These are phyloP conservation scores for Protaetia brevitarsis DNA, from an alignment of 1,140 invertebrate species.

Conservation along the genomic window DNA sequence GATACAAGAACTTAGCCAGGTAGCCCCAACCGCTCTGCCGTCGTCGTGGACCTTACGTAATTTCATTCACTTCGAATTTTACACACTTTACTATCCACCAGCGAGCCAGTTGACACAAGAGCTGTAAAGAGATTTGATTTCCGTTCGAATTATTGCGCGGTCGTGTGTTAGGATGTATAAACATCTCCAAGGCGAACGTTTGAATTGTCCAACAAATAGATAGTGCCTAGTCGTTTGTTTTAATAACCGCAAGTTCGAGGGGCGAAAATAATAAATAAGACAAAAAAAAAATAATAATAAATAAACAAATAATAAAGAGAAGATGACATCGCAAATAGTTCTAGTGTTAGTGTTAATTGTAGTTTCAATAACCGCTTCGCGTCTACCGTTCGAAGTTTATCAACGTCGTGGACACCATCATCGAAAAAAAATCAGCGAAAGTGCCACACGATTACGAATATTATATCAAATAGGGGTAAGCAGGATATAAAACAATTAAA, in stretches of 20 bases:
- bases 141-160: background rate
- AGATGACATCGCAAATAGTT: slow-evolving; percentile 37
- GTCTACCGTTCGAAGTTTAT: slow-evolving; percentile 43
- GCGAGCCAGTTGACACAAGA: background rate
- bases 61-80: slow-evolving; percentile 27
- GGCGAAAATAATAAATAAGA: no score
- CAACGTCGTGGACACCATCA: slow-evolving; percentile 38
- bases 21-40: slow-evolving; percentile 35
- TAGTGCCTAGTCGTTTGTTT: no score
- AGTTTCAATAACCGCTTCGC: slow-evolving; percentile 31
- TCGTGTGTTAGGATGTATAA: no score
- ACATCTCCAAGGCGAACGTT: no score
- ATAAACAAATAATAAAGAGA: slow-evolving; percentile 21
- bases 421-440: slow-evolving; percentile 36
- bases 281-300: slow-evolving; percentile 9
- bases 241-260: no score
- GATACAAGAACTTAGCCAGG: slow-evolving; percentile 41
- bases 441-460: slow-evolving; percentile 32
- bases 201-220: no score
- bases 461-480: slow-evolving; percentile 47
- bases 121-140: background rate
- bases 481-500: background rate
- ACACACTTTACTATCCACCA: slow-evolving; percentile 12
- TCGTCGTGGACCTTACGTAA: slow-evolving; percentile 35
- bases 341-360: slow-evolving; percentile 35